Evolutionary conservation across 2,888 invertebrate genomes (phyloP), one percentile per base, ranked within the genome.

Genomic region (Callimorpha dominula): DNA sequence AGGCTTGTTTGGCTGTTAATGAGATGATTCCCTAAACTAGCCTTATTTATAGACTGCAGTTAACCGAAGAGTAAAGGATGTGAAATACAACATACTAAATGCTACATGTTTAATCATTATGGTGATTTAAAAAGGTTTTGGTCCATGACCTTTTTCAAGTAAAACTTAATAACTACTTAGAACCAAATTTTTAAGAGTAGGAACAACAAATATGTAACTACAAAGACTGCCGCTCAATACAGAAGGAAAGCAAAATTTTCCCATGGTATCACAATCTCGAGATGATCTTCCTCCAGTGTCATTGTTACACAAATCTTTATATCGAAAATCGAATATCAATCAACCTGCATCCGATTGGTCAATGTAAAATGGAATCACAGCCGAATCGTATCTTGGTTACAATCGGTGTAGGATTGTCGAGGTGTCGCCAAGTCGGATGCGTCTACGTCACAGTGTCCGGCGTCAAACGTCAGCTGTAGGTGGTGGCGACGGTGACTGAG

Each of bases 31-130:
- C 86, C 88, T 87, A 86, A 89, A 92, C 91, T 89, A 90, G 90
- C 81, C 77, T 91, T 90, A 91, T 95, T 95, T 95, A 94, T 92
- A 83, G 87, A 81, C 68, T 70, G 68, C 80, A 83, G 78, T 84
- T 82, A 83, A 79, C 79, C 81, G 71, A 83, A 84, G 72, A 81
- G 83, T 77, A 67, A 81, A 83, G 82, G 81, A 84, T 81, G 85
- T 92, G 83, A 93, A 88, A 90, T 94, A 94, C 86, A 87, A 86
- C 89, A 73, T 85, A 88, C 87, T 93, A 92, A 92, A 92, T 86
- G 85, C 65, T 86, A 92, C 92, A 92, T 74, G 88, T 80, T 77
- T 79, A 85, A 88, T 92, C 89, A 82, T 90, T 91, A 92, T 85
- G 68, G 80, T 83, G 80, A 74, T 54, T 71, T 60, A 42, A 40